Evolutionary conservation across 2,888 invertebrate species (phyloP).

Genomic region (Neelides folsomi): DNA sequence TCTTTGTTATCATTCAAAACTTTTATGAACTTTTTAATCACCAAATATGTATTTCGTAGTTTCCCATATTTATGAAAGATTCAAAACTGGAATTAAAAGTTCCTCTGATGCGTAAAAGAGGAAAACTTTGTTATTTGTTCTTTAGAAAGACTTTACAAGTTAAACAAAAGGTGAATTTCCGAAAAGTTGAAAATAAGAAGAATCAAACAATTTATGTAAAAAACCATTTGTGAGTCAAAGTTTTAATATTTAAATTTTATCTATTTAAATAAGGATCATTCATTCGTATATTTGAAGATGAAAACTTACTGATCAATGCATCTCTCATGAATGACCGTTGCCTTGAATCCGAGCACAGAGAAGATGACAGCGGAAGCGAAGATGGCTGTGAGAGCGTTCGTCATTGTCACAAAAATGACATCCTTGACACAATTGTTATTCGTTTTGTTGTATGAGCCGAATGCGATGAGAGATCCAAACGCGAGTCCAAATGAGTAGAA

Average conservation of each 20-base stretch:
- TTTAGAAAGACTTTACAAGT: neutral
- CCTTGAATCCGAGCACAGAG: constrained; percentile 89
- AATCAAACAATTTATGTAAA: neutral
- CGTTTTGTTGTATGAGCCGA: constrained; percentile 87
- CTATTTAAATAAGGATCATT: no score
- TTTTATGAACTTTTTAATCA: no score
- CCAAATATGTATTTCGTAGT: no score
- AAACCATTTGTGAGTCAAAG: no score
- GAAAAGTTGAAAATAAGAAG: neutral
- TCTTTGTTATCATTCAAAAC: no score
- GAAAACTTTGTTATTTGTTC: no score
- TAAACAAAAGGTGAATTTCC: neutral
- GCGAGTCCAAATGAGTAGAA: constrained; percentile 92
- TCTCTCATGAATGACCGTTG: constrained; percentile 72
- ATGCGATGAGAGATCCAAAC: constrained; percentile 88
- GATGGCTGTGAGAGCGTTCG: constrained; percentile 84
- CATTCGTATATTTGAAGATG: neutral
- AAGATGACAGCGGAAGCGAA: constrained; percentile 92
- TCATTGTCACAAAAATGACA: constrained; percentile 76
- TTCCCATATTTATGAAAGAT: no score
- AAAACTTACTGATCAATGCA: constrained; percentile 59
- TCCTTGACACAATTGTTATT: constrained; percentile 90
- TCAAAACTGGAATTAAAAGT: neutral
- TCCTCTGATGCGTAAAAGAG: neutral
- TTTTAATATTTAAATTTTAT: no score